Evolutionary conservation across 2,113 vertebrate species (phyloP).

Genomic region (Ophiodon elongatus): DNA sequence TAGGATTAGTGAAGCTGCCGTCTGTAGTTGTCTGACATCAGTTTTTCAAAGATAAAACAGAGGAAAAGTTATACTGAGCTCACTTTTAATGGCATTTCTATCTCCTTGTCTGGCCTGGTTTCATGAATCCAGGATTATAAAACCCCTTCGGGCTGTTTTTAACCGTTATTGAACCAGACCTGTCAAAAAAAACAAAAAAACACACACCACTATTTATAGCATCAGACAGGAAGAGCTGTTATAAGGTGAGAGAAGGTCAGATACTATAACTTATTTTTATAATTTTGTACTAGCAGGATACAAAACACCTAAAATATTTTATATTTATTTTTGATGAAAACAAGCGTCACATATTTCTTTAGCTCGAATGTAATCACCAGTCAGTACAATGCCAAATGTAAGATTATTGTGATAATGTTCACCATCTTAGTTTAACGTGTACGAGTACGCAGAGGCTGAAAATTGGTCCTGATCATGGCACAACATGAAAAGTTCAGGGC

Average conservation of each 20-base stretch:
- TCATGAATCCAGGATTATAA: constrained; percentile 41
- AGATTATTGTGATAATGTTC: not conserved
- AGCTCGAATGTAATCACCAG: not conserved
- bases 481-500: too few species aligned
- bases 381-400: not conserved
- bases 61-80: constrained; percentile 9
- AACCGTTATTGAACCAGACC: not conserved
- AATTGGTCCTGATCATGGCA: too few species aligned
- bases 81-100: constrained; percentile 35
- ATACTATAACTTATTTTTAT: not conserved
- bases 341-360: not conserved
- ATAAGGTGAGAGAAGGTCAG: constrained; percentile 4
- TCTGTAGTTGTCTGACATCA: constrained; percentile 9
- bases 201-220: constrained; percentile 14
- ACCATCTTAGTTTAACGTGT: not conserved
- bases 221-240: not conserved
- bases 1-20: constrained; percentile 24
- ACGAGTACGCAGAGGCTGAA: too few species aligned
- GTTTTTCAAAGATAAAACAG: constrained; percentile 25
- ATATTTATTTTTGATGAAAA: not conserved
- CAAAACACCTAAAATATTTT: not conserved
- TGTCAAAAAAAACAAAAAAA: not conserved
- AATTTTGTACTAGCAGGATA: not conserved
- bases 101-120: constrained; percentile 9
- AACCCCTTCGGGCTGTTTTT: constrained; percentile 31